A percentile compares a stretch with the other conserved stretches of the same genome.
Evolutionary conservation across 2,888 invertebrate genomes (phyloP).

Genomic region (Odontothrips loti): DNA sequence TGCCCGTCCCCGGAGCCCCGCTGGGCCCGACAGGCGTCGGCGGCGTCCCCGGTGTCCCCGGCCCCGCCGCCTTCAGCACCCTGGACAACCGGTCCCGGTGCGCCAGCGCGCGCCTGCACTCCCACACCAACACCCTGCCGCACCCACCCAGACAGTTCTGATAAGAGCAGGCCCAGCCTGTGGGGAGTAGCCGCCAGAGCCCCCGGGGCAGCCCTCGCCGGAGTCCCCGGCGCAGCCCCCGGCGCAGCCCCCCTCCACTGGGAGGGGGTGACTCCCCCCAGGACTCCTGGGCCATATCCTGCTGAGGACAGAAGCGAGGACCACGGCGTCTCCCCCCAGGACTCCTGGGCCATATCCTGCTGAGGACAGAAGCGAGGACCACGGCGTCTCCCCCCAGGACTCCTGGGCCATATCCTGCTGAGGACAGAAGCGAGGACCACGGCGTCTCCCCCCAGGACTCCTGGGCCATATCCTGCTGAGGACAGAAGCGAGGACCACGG

Average conservation of each 20-base stretch:
- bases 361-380: no score
- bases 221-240: not conserved
- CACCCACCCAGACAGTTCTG: constrained; percentile 7
- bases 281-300: constrained; percentile 19
- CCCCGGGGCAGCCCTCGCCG: not conserved
- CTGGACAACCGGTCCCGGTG: constrained; percentile 18
- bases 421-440: no score
- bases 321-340: no score
- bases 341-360: no score
- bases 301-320: not conserved
- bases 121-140: constrained; percentile 19
- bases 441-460: no score
- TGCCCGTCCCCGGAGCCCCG: not conserved
- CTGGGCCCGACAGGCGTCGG: no score
- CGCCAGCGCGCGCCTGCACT: not conserved
- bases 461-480: no score
- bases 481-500: no score
- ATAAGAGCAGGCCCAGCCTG: constrained; percentile 16
- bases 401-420: no score
- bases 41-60: no score
- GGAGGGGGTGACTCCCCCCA: constrained; percentile 10
- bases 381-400: no score
- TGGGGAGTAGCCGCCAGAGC: not conserved
- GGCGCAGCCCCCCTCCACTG: not conserved
- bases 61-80: constrained; percentile 11